These are phyloP conservation scores for Pteronotus mesoamericanus DNA, from an alignment of 2,797 vertebrate genomes.

Conservation along the genomic window DNA sequence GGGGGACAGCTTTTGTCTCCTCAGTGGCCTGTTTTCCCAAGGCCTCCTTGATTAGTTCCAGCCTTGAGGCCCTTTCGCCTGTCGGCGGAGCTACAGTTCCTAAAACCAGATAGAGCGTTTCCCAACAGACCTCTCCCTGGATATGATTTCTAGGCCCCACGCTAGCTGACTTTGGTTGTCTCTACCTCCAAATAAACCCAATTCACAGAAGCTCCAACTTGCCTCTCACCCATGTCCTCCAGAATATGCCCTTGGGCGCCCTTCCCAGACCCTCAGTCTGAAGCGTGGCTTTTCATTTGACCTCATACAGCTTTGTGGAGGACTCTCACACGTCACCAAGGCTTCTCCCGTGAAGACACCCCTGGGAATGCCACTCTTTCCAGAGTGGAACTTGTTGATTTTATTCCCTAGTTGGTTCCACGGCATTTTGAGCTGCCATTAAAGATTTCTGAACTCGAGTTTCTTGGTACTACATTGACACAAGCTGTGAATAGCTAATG, in stretches of 20 bases:
- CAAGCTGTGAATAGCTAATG: slow-evolving; percentile 44
- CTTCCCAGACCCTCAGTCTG: not conserved
- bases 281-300: not conserved
- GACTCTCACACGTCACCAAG: not conserved
- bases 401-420: not conserved
- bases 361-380: not conserved
- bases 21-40: too few species aligned
- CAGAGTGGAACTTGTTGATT: not conserved
- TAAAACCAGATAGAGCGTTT: too few species aligned
- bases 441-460: slow-evolving; percentile 32
- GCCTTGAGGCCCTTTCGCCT: too few species aligned
- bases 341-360: not conserved
- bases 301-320: not conserved
- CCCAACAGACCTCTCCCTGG: too few species aligned
- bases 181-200: not conserved
- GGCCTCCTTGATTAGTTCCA: too few species aligned
- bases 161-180: too few species aligned
- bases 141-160: not conserved
- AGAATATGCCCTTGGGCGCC: not conserved
- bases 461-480: slow-evolving; percentile 57
- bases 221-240: not conserved
- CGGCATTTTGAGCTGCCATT: not conserved
- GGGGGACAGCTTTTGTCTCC: too few species aligned
- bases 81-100: too few species aligned
- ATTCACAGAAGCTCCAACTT: not conserved